Percentiles rank a stretch among this genome's conserved stretches.
phyloP scores from a whole-genome alignment of 2,113 vertebrate species.

The Emydura subglobosa region DNA sequence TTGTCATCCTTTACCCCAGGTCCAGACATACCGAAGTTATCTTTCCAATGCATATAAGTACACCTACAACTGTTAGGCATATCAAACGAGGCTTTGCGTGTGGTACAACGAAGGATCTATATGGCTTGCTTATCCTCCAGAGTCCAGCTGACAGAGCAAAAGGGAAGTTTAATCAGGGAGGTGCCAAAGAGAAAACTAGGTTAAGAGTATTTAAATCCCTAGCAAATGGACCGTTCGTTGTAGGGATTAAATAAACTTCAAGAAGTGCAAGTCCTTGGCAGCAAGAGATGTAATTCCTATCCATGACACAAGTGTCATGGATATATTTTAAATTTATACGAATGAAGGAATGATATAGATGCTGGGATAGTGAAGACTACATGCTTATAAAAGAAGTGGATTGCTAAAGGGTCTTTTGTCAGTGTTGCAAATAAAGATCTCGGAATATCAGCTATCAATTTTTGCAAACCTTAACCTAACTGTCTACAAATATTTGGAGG shows the following conservation, averaged over 20 bases:
- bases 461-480: not conserved
- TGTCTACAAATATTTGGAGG: not conserved
- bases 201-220: not conserved
- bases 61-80: not conserved
- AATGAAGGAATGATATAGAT: accelerated
- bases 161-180: not conserved
- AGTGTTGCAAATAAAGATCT: not conserved
- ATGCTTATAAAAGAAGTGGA: not conserved
- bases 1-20: not conserved
- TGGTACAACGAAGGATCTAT: not conserved
- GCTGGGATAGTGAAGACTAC: accelerated
- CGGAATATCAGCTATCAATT: not conserved
- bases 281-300: not conserved
- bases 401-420: not conserved
- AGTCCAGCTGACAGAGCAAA: not conserved
- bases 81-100: not conserved
- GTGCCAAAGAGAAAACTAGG: not conserved
- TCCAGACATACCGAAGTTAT: not conserved
- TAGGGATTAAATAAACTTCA: not conserved
- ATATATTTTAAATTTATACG: not conserved
- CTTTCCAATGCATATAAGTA: not conserved
- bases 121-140: accelerated
- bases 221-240: not conserved
- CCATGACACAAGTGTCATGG: not conserved
- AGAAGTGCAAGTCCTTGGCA: not conserved